Base-by-base conservation (phyloP, 2,797 vertebrate genomes). In the Enteromius mattozi region DNA sequence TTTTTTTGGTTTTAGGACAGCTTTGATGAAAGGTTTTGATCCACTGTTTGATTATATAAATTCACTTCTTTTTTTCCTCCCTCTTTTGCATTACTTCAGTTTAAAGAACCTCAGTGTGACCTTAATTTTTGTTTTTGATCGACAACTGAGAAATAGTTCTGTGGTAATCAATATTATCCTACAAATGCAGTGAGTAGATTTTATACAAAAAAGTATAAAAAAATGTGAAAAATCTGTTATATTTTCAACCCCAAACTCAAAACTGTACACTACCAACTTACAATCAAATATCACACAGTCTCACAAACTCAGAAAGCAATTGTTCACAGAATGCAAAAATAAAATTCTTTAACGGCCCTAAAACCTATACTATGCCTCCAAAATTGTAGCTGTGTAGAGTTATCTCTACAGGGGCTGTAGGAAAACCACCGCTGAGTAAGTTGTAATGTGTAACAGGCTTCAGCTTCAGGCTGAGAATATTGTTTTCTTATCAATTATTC, bases 401-500 rank as follows among this genome's bases (percentile, higher is more conserved):
- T 51, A 47, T 12, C 30, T 71, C 4, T n/a, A 75, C 6, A 4
- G 10, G 14, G 35, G 7, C 66, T 81, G 19, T 45, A 45, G 45
- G 59, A 80, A 68, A 82, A 24, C 63, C 40, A 61, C 83, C 78
- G 75, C 79, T 42, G 80, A 42, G 78, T 30, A 47, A 80, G 75
- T 47, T 61, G 56, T 63, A 80, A 74, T 82, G 80, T 81, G 71
- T 88, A 86, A 87, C 70, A 78, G n/a, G 49, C 37, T 27, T 61
- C 42, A 78, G 84, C 79, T 82, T 59, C 19, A 40, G 80, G 79
- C 78, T 76, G 49, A 74, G 61, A 74, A 74, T 83, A 82, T 56
- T 27, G 65, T 42, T 82, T 81, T 79, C 87, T 87, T 68, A 88
- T 87, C 84, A 91, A 89, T 88, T 71, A 83, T 90, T 83, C 80